Evolutionary conservation across 2,113 vertebrate species (phyloP).

Genomic region (Lipotes vexillifer): DNA sequence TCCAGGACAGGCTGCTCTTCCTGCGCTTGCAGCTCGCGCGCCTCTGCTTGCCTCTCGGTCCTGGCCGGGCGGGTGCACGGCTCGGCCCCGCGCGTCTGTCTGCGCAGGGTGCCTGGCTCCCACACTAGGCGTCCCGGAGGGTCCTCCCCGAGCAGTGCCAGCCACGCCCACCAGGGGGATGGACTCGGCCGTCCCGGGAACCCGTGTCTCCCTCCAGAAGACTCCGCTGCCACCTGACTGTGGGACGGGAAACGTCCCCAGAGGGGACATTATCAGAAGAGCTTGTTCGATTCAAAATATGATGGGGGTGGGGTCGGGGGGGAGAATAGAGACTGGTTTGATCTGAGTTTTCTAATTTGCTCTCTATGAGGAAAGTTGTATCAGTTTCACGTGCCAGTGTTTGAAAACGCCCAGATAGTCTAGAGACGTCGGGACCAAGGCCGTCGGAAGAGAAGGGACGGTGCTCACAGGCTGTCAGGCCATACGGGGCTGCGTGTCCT

Average conservation of each 20-base stretch:
- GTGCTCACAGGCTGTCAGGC: conserved; percentile 23
- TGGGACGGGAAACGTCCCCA: neutral
- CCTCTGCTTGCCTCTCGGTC: conserved; percentile 81
- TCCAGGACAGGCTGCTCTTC: conserved; percentile 74
- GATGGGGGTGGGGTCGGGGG: neutral
- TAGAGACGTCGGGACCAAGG: conserved; percentile 43
- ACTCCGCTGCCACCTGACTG: neutral
- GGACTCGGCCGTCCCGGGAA: neutral
- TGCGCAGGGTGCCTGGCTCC: conserved; percentile 81
- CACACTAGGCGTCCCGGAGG: conserved; percentile 68
- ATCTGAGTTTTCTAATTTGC: neutral
- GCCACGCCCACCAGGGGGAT: neutral
- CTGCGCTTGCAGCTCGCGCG: conserved; percentile 75
- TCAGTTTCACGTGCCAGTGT: neutral
- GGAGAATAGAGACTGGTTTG: neutral
- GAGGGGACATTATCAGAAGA: neutral
- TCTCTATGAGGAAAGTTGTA: neutral
- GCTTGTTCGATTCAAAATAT: neutral
- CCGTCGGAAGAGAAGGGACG: conserved; percentile 44
- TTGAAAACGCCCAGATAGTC: neutral
- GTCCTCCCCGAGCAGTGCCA: neutral
- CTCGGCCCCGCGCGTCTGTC: conserved; percentile 67
- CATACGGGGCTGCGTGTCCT: conserved; percentile 42
- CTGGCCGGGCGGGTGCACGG: conserved; percentile 66
- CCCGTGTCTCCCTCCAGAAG: neutral